Evolutionary conservation across 2,888 invertebrate genomes (phyloP).

Genomic region (Amiota communis): DNA sequence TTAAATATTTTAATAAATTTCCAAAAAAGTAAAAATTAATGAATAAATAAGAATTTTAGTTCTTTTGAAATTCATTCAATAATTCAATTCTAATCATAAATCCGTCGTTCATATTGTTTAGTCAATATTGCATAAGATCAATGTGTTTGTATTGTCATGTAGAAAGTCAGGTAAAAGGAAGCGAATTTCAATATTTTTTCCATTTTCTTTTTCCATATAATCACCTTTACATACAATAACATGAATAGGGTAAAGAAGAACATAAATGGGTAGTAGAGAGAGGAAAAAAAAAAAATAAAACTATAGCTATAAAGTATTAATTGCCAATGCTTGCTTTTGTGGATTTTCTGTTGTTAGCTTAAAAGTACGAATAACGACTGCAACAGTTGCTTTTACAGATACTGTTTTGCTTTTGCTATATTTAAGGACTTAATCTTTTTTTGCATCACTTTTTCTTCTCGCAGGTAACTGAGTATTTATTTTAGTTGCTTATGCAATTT

Average conservation of each 20-base stretch:
- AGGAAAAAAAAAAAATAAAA: no score
- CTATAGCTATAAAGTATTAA: no score
- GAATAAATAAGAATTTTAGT: background rate
- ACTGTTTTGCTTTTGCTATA: background rate
- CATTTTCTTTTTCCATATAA: conserved; percentile 16
- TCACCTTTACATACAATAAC: conserved; percentile 29
- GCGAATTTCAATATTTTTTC: background rate
- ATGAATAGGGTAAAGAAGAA: no score
- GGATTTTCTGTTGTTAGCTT: no score
- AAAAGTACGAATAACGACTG: background rate
- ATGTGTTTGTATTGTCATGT: background rate
- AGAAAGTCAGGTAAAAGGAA: no score
- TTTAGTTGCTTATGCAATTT: conserved; percentile 21
- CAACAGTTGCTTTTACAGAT: conserved; percentile 15
- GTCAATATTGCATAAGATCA: conserved; percentile 3
- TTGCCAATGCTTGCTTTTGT: no score
- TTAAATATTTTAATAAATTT: no score
- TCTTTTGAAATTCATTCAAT: no score
- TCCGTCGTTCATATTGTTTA: no score
- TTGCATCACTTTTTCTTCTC: background rate
- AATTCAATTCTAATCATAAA: no score
- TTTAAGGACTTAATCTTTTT: conserved; percentile 20
- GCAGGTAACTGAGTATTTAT: background rate
- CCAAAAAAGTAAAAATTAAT: background rate
- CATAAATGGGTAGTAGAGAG: no score